Evolutionary conservation across 2,797 vertebrate species (phyloP).

Genomic region (Propithecus perrieri): DNA sequence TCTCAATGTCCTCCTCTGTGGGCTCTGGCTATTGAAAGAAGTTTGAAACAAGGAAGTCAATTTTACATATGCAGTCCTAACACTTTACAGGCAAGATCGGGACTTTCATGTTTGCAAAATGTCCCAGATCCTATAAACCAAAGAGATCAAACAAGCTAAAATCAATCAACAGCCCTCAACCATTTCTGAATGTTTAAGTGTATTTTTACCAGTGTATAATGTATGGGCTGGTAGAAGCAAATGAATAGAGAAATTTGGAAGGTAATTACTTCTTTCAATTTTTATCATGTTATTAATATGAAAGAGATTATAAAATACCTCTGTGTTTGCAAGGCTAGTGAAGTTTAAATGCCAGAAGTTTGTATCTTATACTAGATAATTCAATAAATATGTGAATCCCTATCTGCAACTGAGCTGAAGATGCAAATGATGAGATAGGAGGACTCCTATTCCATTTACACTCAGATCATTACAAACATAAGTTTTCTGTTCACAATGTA

Average conservation of each 20-base stretch:
- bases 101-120: neutral
- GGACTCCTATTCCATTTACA: neutral
- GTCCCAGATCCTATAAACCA: neutral
- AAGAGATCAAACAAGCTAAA: neutral
- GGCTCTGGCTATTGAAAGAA: conserved; percentile 88
- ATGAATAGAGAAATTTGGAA: neutral
- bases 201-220: neutral
- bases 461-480: neutral
- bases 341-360: neutral
- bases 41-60: neutral
- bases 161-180: neutral
- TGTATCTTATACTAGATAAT: neutral
- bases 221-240: neutral
- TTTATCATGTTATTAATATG: neutral
- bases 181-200: neutral
- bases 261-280: neutral
- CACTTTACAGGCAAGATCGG: neutral
- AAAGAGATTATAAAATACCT: neutral
- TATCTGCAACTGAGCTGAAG: neutral
- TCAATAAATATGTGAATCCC: neutral
- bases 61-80: neutral
- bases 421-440: neutral
- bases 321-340: neutral
- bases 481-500: neutral
- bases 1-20: conserved; percentile 96